Evolutionary conservation across 2,797 vertebrate species (phyloP), one percentile per base, ranked within the genome.

Genomic region (Prionace glauca): DNA sequence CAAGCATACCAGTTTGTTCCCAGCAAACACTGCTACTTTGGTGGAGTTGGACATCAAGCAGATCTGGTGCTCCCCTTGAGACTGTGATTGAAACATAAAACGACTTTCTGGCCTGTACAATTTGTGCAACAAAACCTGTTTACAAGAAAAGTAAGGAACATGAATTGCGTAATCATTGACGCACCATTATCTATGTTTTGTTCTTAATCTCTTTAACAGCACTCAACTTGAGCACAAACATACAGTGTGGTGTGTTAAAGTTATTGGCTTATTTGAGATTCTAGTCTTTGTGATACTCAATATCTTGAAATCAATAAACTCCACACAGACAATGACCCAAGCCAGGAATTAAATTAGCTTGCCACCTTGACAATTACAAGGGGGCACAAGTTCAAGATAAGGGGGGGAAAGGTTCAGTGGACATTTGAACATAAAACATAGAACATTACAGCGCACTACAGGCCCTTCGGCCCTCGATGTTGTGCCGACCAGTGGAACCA

Each of bases 1-100:
- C 8, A 32, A 0, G 97, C 98, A 97, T 97, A 99, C 98, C 98
- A 99, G 96, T 96, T 96, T 98, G 65, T 98, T 98, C 96, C 96
- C 97, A 96, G 97, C 97, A 45, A 97, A 98, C 16, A 98, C 97
- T 0, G 98, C 96, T 93, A 99, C 98, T 96, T 97, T 97, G 0
- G 98, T 99, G 20, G 98, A 98, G 96, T 99, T 99, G 96, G 98
- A 99, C 96, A 98, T 97, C 96, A 99, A 97, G 96, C 99, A 99
- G n/a, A 99, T 97, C 81, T 96, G 96, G 96, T 99, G 98, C 69
- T 98, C 98, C 18, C 98, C 99, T 41, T 98, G 97, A 0, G 97
- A 95, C 9, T 98, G 97, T 60, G 98, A 97, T 32, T 98, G 98
- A 96, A 99, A 98, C 92, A 98, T 98, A 96, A 99, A 98, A 96